A percentile compares a stretch with the other conserved stretches of the same genome.
These are phyloP conservation scores for Eupeodes latifasciatus DNA, from an alignment of 2,888 invertebrate species.

Conservation along the genomic window DNA sequence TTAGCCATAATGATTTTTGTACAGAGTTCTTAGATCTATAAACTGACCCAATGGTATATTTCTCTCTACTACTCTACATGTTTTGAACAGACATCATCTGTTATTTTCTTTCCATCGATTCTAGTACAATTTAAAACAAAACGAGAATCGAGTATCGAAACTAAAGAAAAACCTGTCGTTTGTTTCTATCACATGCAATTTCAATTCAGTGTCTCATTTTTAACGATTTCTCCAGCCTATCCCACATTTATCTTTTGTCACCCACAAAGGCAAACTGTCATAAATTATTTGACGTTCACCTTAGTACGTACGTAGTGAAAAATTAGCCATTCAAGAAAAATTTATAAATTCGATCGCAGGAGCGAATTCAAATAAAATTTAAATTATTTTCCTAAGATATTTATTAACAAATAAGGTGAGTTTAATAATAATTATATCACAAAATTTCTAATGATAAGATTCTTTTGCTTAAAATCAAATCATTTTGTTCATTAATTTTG, in stretches of 20 bases:
- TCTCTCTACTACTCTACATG: background rate
- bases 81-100: background rate
- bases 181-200: background rate
- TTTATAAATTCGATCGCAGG: background rate
- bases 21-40: too few species aligned
- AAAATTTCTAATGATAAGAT: background rate
- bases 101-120: background rate
- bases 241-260: slow-evolving; percentile 62
- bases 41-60: too few species aligned
- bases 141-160: slow-evolving; percentile 46
- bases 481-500: background rate
- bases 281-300: slow-evolving; percentile 53
- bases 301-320: slow-evolving; percentile 41
- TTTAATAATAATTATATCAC: background rate
- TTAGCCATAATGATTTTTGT: too few species aligned
- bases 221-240: slow-evolving; percentile 39
- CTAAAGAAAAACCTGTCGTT: background rate
- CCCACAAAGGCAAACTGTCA: slow-evolving; percentile 53
- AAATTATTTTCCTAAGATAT: background rate
- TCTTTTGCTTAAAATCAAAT: background rate
- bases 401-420: slow-evolving; percentile 16
- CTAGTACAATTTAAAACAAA: slow-evolving; percentile 5
- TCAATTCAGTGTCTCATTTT: background rate
- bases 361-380: background rate
- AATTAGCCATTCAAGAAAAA: background rate